A percentile compares a stretch with the other conserved stretches of the same genome.
Conservation (phyloP, 2,113 vertebrate genomes). For the Psephotus haematonotus region DNA sequence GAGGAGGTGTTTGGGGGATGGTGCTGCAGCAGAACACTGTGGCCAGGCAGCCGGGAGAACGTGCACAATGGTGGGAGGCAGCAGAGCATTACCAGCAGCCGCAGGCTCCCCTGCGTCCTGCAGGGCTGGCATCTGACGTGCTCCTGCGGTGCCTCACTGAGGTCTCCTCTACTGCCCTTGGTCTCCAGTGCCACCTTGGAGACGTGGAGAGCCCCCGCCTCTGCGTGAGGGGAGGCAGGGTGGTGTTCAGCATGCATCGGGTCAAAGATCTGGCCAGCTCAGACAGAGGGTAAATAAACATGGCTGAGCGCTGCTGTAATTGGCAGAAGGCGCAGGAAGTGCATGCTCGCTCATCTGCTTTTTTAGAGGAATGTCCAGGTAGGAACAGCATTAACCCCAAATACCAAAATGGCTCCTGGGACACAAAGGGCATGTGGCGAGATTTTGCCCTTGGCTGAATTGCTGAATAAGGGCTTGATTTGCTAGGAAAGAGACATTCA, state of each 20-base stretch:
- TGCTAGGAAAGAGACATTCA: neutral
- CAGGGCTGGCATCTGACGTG: neutral
- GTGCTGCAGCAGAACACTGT: neutral
- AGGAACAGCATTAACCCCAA: neutral
- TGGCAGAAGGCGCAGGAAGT: conserved; percentile 32
- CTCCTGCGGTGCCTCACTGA: fast-evolving
- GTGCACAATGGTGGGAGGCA: conserved; percentile 35
- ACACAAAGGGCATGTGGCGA: neutral
- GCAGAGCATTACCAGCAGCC: neutral
- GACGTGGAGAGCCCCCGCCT: neutral
- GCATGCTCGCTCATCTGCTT: neutral
- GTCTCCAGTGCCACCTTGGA: neutral
- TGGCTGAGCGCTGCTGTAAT: neutral
- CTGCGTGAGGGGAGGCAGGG: neutral
- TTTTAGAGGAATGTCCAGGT: conserved; percentile 14
- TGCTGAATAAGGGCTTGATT: neutral
- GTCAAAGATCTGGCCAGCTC: conserved; percentile 46
- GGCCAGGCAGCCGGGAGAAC: conserved; percentile 3
- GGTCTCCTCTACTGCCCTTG: neutral
- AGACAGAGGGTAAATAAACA: conserved; percentile 43
- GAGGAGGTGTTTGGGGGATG: conserved; percentile 39
- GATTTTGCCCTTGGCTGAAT: conserved; percentile 5
- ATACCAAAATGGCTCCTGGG: neutral
- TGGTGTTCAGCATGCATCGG: neutral
- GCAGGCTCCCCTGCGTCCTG: neutral